Percentiles rank a stretch among this genome's conserved stretches.
Conservation (phyloP, 1,140 invertebrate species). For the Ladona fulva region DNA sequence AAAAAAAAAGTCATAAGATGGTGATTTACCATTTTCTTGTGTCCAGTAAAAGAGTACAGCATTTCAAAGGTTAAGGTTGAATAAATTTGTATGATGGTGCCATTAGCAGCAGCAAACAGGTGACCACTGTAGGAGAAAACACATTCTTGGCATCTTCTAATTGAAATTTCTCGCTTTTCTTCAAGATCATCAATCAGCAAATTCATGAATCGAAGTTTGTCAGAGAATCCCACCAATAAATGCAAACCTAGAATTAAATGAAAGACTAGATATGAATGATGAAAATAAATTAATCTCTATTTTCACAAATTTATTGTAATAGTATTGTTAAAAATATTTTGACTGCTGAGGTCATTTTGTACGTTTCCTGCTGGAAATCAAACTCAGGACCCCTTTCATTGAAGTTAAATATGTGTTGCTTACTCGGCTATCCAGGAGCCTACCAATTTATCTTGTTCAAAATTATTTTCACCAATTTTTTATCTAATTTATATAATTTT, state of each 20-base stretch:
- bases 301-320: too few species aligned
- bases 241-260: slow-evolving; percentile 53
- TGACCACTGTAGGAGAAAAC: slow-evolving; percentile 71
- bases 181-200: slow-evolving; percentile 81
- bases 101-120: slow-evolving; percentile 69
- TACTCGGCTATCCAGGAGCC: too few species aligned
- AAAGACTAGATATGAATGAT: neutral
- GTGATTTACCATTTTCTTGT: slow-evolving; percentile 54
- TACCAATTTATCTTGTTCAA: too few species aligned
- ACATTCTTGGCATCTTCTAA: slow-evolving; percentile 58
- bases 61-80: slow-evolving; percentile 62
- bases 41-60: slow-evolving; percentile 64
- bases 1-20: slow-evolving; percentile 24
- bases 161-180: slow-evolving; percentile 61
- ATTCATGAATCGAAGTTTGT: slow-evolving; percentile 77
- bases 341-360: too few species aligned
- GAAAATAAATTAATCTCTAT: too few species aligned
- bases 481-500: too few species aligned
- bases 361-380: too few species aligned
- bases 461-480: too few species aligned
- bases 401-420: too few species aligned
- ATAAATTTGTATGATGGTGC: slow-evolving; percentile 69
- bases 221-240: slow-evolving; percentile 79
- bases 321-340: too few species aligned
- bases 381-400: too few species aligned